Base-by-base conservation (phyloP, 2,797 vertebrate species). In the Eleutherodactylus coqui region DNA sequence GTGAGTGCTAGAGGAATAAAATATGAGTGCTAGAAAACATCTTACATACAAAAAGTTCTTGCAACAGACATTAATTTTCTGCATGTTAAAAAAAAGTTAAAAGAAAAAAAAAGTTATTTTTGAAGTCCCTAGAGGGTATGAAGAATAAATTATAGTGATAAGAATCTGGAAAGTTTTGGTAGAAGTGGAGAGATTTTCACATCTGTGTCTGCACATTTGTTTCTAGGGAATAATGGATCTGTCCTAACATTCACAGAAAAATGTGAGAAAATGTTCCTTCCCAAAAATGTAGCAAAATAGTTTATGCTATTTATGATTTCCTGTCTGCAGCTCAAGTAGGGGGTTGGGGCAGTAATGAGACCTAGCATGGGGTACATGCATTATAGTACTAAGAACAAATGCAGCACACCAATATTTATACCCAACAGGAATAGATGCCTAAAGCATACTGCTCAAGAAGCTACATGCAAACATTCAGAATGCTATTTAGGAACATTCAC, bases 201-300 rank as follows among this genome's bases (percentile, higher is more conserved):
- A 97, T 98, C 96, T 98, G 96, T 95, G 95, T 94, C 94, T 95
- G 93, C 93, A 94, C 94, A 94, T 94, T 93, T 91, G 91, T 89
- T 94, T 90, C 95, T 94, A 94, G 96, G 96, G 96, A 97, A 94
- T 96, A 95, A 96, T 94, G 95, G 89, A 94, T 95, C 94, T 95
- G 92, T 8, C 94, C 93, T 91, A 92, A 90, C 92, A 92, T 92
- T 95, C 92, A 94, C 90, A 91, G 90, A 94, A 95, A 94, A 94
- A 94, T 94, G 92, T 92, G 93, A 94, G 92, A 95, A 95, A 94
- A 92, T 89, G 91, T 89, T 91, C 89, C 73, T 79, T 89, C 88
- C 89, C 91, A 91, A 88, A 84, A 91, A 89, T 32, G 62, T 0
- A 90, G 90, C 88, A 90, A 90, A 91, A 89, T 86, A 69, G 70